These are phyloP conservation scores for Junonia oenone DNA, from an alignment of 2,888 invertebrate genomes.

Conservation along the genomic window DNA sequence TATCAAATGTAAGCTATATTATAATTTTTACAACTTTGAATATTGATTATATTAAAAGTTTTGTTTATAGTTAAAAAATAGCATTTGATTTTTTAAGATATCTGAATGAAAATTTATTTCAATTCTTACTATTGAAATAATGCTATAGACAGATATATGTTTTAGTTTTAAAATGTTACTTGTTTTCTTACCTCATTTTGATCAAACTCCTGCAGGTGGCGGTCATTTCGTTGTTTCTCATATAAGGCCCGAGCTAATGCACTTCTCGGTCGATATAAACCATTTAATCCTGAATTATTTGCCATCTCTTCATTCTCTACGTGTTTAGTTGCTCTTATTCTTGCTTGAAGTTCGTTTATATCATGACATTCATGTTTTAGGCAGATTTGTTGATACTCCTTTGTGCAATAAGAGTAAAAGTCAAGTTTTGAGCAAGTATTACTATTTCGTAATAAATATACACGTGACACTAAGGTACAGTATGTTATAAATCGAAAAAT, in stretches of 20 bases:
- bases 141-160: too few relatives aligned
- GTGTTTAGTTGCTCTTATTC: conserved; percentile 16
- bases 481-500: conserved; percentile 29
- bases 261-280: conserved; percentile 83
- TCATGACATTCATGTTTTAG: conserved; percentile 30
- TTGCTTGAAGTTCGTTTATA: conserved; percentile 31
- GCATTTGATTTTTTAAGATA: too few relatives aligned
- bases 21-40: too few relatives aligned
- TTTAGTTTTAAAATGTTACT: too few relatives aligned
- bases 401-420: conserved; percentile 51
- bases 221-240: conserved; percentile 85
- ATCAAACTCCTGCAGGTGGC: conserved; percentile 83
- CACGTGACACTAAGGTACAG: conserved; percentile 19
- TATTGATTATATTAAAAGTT: too few relatives aligned
- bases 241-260: conserved; percentile 85
- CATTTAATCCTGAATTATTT: conserved; percentile 51
- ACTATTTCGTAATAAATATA: conserved; percentile 30
- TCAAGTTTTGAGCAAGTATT: conserved; percentile 40
- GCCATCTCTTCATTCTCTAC: conserved; percentile 46
- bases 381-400: conserved; percentile 47
- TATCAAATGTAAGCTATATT: too few relatives aligned
- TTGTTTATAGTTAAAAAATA: too few relatives aligned
- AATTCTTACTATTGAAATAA: too few relatives aligned
- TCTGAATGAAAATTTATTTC: too few relatives aligned
- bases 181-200: conserved; percentile 82